phyloP scores from a whole-genome alignment of 2,888 invertebrate species.

The Calephelis perditalis region DNA sequence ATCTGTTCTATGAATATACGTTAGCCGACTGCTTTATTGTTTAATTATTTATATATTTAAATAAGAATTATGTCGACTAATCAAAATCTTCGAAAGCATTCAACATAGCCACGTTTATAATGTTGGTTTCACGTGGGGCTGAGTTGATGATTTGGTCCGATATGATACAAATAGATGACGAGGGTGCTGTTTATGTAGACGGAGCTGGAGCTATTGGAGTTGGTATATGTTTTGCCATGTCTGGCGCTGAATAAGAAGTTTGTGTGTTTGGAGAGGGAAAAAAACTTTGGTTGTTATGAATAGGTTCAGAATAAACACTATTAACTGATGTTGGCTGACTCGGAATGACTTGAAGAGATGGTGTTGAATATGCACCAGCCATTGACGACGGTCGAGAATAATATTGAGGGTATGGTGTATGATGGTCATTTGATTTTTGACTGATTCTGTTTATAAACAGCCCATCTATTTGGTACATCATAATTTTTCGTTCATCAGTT shows the following conservation, averaged over 20 bases:
- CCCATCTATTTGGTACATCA: slow-evolving; percentile 32
- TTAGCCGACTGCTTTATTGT: slow-evolving; percentile 19
- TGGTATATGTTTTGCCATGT: too few species aligned
- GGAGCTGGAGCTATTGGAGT: too few species aligned
- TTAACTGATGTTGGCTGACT: slow-evolving; percentile 28
- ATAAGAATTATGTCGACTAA: slow-evolving; percentile 19
- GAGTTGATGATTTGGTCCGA: too few species aligned
- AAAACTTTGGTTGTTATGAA: too few species aligned
- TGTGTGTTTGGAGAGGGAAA: neutral
- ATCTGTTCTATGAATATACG: neutral
- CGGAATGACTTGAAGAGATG: slow-evolving; percentile 25
- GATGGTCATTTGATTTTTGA: slow-evolving; percentile 22
- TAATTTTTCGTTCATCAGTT: slow-evolving; percentile 28
- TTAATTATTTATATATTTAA: slow-evolving; percentile 21
- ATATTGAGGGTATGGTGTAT: slow-evolving; percentile 20
- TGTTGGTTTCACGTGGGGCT: slow-evolving; percentile 13
- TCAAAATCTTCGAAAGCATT: slow-evolving; percentile 30
- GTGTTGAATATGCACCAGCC: slow-evolving; percentile 20
- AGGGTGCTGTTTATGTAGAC: neutral
- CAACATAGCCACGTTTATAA: slow-evolving; percentile 24
- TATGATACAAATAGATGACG: too few species aligned
- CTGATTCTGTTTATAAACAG: slow-evolving; percentile 29
- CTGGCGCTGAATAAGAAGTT: too few species aligned
- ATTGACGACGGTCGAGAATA: slow-evolving; percentile 20
- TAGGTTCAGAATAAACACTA: slow-evolving; percentile 24